phyloP scores from a whole-genome alignment of 2,888 invertebrate genomes.

The Meteorus colon region DNA sequence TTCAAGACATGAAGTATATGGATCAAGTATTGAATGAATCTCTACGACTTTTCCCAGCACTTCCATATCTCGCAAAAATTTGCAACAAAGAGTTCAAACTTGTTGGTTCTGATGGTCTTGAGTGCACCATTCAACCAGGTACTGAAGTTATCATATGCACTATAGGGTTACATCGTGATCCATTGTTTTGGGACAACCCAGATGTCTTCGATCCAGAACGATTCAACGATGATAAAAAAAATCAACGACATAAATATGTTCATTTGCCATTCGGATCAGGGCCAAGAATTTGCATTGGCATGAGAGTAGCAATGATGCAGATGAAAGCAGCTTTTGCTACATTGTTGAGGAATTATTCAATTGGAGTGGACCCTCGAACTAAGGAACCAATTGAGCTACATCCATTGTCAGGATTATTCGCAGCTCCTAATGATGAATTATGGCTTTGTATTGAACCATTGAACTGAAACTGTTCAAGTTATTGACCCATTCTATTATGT shows the following conservation, averaged over 20 bases:
- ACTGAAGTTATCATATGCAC: conserved; percentile 49
- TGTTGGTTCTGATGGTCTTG: conserved; percentile 58
- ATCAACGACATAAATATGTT: conserved; percentile 49
- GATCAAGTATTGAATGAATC: conserved; percentile 73
- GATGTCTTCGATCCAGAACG: conserved; percentile 60
- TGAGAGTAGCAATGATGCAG: conserved; percentile 57
- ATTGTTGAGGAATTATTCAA: conserved; percentile 51
- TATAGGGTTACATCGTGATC: conserved; percentile 53
- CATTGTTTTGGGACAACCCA: conserved; percentile 57
- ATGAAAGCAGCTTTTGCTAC: conserved; percentile 55
- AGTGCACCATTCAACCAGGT: conserved; percentile 53
- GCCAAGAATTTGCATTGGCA: conserved; percentile 62
- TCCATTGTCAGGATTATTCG: conserved; percentile 26
- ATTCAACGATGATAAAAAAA: conserved; percentile 55
- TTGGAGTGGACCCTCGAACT: conserved; percentile 56
- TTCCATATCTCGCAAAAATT: conserved; percentile 47
- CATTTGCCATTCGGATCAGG: conserved; percentile 64
- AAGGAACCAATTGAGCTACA: conserved; percentile 51
- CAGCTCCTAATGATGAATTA: conserved; percentile 30
- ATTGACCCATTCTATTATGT: not conserved
- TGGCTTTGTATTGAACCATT: conserved; percentile 33
- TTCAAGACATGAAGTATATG: conserved; percentile 75
- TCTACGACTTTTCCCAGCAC: conserved; percentile 49
- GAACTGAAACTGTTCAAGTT: not conserved
- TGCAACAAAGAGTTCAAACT: conserved; percentile 57